Base-by-base conservation (phyloP, 2,797 vertebrate species). In the Decapterus maruadsi region DNA sequence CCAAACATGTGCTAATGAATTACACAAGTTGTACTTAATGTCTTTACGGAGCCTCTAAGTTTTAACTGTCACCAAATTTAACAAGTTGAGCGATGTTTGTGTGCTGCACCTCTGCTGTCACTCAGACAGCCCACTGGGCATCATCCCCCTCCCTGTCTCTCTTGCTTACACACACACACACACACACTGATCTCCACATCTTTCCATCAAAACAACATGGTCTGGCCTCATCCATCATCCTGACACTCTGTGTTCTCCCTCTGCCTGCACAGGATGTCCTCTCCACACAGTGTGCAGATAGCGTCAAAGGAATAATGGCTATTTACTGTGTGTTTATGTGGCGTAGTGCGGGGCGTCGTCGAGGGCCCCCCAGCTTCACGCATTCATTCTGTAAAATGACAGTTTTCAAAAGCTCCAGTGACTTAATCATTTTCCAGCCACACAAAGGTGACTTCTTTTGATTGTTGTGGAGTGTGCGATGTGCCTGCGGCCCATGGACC, bases 201-300 rank as follows among this genome's bases (percentile, higher is more conserved):
- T 73, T 76, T 78, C 79, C 72, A 65, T 85, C 77, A 81, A 56
- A 83, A 86, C 83, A 81, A 79, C 72, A 56, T 11, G 0, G 56
- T 6, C 43, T 0, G 6, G 62, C 72, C 89, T 90, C 83, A 85
- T 91, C 82, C 86, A 85, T 91, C 90, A 89, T 78, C 16, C 68
- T 86, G 84, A 80, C 79, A 73, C 81, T 54, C 53, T 51, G 67
- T 70, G 75, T 58, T 77, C 71, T 67, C 46, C 9, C 67, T 63
- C 20, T 75, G 82, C 70, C 69, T 75, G 67, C 72, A 85, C 83
- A 88, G 88, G 83, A 91, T 82, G 87, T 80, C 78, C 66, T 86
- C 31, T 58, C 43, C 78, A 76, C 65, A 36, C 64, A 46, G 68
- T 69, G 53, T 68, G 68, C 54, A 69, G 78, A 72, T 83, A 79